phyloP scores from a whole-genome alignment of 1,140 invertebrate genomes.

The Phortica variegata region DNA sequence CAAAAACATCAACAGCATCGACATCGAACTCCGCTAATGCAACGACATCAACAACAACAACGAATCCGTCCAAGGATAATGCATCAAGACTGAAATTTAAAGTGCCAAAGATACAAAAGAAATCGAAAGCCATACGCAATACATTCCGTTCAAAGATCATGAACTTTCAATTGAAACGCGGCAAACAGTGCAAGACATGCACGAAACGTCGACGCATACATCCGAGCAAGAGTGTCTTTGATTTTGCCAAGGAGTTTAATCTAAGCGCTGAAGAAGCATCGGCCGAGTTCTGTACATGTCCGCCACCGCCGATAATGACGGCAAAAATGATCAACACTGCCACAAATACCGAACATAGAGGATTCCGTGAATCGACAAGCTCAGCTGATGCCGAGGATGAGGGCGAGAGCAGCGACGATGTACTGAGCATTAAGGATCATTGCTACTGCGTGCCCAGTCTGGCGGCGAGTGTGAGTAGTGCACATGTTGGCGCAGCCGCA shows the following conservation, averaged over 20 bases:
- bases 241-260: conserved; percentile 44
- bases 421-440: conserved; percentile 50
- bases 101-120: conserved; percentile 54
- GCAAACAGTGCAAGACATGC: conserved; percentile 47
- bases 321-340: conserved; percentile 11
- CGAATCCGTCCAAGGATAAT: conserved; percentile 47
- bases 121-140: conserved; percentile 51
- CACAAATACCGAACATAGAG: conserved; percentile 24
- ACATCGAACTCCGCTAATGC: conserved; percentile 4
- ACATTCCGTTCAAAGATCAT: conserved; percentile 51
- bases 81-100: conserved; percentile 52
- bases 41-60: conserved; percentile 7
- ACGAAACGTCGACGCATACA: conserved; percentile 48
- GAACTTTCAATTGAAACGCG: conserved; percentile 41
- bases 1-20: conserved; percentile 11
- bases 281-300: conserved; percentile 45
- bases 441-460: conserved; percentile 54
- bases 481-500: neutral
- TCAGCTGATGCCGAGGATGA: conserved; percentile 26
- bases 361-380: conserved; percentile 19
- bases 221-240: conserved; percentile 49
- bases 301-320: conserved; percentile 12
- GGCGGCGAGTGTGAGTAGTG: conserved; percentile 54
- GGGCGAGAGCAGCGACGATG: conserved; percentile 38
- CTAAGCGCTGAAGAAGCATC: conserved; percentile 4